A percentile compares a stretch with the other conserved stretches of the same genome.
Conservation (phyloP, 2,797 vertebrate genomes). For the Rhynchotus rufescens region DNA sequence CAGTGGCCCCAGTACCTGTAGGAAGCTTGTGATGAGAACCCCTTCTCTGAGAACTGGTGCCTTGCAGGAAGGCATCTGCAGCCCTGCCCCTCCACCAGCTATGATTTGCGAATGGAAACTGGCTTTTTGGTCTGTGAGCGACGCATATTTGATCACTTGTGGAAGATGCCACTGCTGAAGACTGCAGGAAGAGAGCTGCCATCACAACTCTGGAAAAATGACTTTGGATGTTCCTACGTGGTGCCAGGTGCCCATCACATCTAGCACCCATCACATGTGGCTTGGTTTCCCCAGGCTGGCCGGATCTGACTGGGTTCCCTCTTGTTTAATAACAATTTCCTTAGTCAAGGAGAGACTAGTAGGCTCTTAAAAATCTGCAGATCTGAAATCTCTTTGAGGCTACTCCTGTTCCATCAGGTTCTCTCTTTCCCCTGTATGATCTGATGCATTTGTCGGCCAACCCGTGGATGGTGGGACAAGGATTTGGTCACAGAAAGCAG, state of each 20-base stretch:
- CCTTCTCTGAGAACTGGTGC: background rate
- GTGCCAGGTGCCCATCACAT: too few species aligned
- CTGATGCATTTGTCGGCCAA: background rate
- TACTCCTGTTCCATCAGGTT: background rate
- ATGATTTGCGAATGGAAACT: background rate
- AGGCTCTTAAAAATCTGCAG: background rate
- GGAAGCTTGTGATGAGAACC: background rate
- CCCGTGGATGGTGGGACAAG: rapidly evolving
- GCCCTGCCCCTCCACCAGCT: background rate
- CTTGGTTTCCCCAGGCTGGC: background rate
- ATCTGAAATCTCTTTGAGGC: background rate
- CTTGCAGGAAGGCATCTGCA: background rate
- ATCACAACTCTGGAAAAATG: rapidly evolving
- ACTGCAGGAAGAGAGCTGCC: background rate
- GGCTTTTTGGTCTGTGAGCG: background rate
- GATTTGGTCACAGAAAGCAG: background rate
- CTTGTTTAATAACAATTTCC: background rate
- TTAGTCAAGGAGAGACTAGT: background rate
- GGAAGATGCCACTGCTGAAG: background rate
- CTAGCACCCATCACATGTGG: background rate
- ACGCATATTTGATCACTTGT: background rate
- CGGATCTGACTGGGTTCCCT: background rate
- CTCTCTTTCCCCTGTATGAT: background rate
- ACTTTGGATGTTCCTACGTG: background rate
- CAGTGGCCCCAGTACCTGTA: background rate